phyloP scores from a whole-genome alignment of 2,797 vertebrate species.

The Falco novaeseelandiae region DNA sequence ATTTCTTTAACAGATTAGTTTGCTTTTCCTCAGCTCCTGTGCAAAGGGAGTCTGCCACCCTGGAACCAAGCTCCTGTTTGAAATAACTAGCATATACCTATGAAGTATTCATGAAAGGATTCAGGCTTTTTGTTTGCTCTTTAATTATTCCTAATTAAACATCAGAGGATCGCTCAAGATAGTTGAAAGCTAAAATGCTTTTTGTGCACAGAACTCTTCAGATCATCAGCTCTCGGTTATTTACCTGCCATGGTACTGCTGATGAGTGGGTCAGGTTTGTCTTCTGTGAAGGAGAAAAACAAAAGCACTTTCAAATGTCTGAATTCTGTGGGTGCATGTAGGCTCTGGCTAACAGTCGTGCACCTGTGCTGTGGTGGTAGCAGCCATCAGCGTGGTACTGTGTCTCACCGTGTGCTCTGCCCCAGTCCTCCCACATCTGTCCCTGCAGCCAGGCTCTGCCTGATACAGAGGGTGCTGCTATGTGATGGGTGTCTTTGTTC shows the following conservation, averaged over 20 bases:
- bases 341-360: background rate
- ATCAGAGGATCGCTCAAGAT: background rate
- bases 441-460: background rate
- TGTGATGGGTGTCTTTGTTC: fast-evolving
- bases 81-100: background rate
- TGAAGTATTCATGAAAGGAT: background rate
- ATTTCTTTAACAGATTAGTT: background rate
- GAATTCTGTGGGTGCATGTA: background rate
- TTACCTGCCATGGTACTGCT: background rate
- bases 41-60: background rate
- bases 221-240: background rate
- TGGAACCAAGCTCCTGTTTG: background rate
- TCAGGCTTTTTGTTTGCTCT: conserved; percentile 4
- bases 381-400: background rate
- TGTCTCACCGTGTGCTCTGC: background rate
- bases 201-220: background rate
- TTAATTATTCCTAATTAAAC: conserved; percentile 39
- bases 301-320: background rate
- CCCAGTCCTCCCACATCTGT: background rate
- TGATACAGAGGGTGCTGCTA: background rate
- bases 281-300: background rate
- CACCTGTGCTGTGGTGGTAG: background rate
- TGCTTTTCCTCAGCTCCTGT: background rate
- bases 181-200: background rate
- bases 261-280: background rate